Percentiles rank a stretch among this genome's conserved stretches.
Evolutionary conservation across 1,140 invertebrate genomes (phyloP).

Genomic region (Pectinophora gossypiella): DNA sequence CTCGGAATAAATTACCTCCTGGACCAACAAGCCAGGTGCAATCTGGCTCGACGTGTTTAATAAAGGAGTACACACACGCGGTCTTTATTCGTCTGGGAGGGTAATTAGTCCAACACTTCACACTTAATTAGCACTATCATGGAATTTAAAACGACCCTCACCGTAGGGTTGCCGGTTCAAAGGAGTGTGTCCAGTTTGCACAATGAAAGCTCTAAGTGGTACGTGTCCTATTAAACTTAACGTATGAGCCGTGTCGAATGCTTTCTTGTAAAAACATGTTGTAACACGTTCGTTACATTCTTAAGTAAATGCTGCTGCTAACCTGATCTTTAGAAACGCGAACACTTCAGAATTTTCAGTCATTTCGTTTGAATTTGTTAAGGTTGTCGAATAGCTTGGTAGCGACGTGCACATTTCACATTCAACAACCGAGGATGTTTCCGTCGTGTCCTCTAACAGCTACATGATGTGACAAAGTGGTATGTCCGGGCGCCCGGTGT

Average conservation of each 20-base stretch:
- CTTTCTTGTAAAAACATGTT: too few relatives aligned
- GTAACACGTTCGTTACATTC: too few relatives aligned
- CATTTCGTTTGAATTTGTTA: too few relatives aligned
- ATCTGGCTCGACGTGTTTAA: constrained; percentile 12
- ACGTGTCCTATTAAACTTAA: not conserved
- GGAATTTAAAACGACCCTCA: constrained; percentile 27
- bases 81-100: constrained; percentile 22
- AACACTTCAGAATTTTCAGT: too few relatives aligned
- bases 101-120: constrained; percentile 36
- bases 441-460: constrained; percentile 2
- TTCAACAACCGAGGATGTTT: not conserved
- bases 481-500: constrained; percentile 5
- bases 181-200: not conserved
- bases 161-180: constrained; percentile 6
- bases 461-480: constrained; percentile 4
- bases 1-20: constrained; percentile 9
- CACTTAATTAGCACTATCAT: constrained; percentile 34
- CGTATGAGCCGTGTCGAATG: too few relatives aligned
- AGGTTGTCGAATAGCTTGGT: too few relatives aligned
- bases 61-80: constrained; percentile 22
- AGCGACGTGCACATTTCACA: not conserved
- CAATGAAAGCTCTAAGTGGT: not conserved
- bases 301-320: too few relatives aligned
- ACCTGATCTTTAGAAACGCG: too few relatives aligned
- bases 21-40: constrained; percentile 16